Evolutionary conservation across 2,888 invertebrate genomes (phyloP).

Genomic region (Dioctria linearis): DNA sequence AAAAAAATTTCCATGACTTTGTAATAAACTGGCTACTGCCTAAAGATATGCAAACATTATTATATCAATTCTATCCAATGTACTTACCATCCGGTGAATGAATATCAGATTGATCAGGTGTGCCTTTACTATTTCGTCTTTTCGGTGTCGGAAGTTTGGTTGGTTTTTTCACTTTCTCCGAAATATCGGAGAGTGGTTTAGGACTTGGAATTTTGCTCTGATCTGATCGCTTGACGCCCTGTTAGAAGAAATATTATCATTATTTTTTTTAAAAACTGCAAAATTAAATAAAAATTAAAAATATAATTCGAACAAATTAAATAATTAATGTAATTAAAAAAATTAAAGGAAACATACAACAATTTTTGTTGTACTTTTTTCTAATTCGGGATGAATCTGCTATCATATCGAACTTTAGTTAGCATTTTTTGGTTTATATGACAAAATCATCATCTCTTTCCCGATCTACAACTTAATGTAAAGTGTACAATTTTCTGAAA

Average conservation of each 20-base stretch:
- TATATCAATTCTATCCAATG: not conserved
- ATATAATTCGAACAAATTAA: not conserved
- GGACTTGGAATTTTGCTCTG: conserved; percentile 68
- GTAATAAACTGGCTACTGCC: not conserved
- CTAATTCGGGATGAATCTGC: no score
- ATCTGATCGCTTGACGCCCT: conserved; percentile 66
- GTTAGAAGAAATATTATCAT: not conserved
- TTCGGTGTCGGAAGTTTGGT: conserved; percentile 66
- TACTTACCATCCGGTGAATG: conserved; percentile 63
- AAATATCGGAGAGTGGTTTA: conserved; percentile 67
- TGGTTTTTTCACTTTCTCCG: conserved; percentile 65
- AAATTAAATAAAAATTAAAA: not conserved
- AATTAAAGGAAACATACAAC: no score
- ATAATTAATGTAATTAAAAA: not conserved
- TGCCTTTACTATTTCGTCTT: conserved; percentile 65
- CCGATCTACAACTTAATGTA: no score
- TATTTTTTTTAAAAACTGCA: not conserved
- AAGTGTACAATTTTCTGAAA: no score
- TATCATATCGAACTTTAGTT: no score
- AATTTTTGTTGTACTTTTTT: no score
- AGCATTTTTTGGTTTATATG: no score
- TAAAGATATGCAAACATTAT: not conserved
- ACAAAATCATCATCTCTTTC: no score
- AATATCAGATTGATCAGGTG: conserved; percentile 23
- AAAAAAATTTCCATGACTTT: not conserved